Base-by-base conservation (phyloP, 2,888 invertebrate species). In the Macrosoma leucophasiata region DNA sequence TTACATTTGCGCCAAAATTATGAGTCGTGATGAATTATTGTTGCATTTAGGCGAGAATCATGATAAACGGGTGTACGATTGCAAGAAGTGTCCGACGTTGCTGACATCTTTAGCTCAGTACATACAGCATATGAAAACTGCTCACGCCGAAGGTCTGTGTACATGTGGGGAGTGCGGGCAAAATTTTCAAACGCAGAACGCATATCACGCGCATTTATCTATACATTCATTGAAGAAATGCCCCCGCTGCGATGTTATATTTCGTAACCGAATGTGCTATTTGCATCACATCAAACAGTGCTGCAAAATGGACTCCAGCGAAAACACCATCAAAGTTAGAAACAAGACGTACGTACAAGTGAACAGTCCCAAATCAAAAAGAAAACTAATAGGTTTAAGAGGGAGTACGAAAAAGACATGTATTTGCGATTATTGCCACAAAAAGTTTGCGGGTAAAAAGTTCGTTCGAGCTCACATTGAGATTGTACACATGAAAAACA, bases 401-500 rank as follows among this genome's bases (percentile, higher is more conserved):
- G 79, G 79, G 0, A 70, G 76, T 5, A 51, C 62, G 0, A 47
- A 63, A 3, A 61, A 52, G 0, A 64, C 69, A 48, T 77, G 77
- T 29, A 58, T 71, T 5, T 82, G 82, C 11, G 75, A 81, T 36
- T 70, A 78, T 29, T 82, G 82, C 19, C 62, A 67, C 0, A 82
- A 81, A 34, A 72, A 50, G 6, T 79, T 75, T 34, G 61, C 70
- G 0, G 71, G 66, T 0, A 81, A 76, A 41, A 77, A 68, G 17
- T 75, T 69, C 29, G 58, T 82, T 0, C 52, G 60, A 0, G 72
- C 81, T 1, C 82, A 82, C 14, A 81, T 82, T n/a, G 71, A 76
- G 43, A 78, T 74, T 5, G 78, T 81, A 0, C 82, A 82, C 30
- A 61, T 62, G 41, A 79, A 68, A 37, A 69, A 66, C 21, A 79